Conservation (phyloP, 1,140 invertebrate species). For the Drosophila pseudoobscura region DNA sequence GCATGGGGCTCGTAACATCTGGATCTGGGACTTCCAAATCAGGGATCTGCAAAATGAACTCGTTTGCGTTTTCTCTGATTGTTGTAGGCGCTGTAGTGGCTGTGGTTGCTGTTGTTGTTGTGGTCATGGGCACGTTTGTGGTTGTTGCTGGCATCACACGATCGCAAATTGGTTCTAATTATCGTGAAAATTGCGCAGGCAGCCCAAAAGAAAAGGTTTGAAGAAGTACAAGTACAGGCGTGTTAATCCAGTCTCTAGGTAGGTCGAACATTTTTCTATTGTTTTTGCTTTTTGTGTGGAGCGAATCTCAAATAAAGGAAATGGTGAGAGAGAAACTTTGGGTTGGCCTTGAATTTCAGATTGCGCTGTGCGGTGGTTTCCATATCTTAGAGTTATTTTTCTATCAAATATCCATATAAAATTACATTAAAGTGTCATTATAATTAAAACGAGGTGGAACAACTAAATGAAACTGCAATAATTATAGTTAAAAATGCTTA, state of each 20-base stretch:
- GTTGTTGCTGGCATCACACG: slow-evolving; percentile 46
- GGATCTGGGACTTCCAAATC: slow-evolving; percentile 44
- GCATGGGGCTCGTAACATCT: slow-evolving; percentile 16
- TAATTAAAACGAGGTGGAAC: slow-evolving; percentile 3
- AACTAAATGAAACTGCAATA: slow-evolving; percentile 37
- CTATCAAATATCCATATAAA: slow-evolving; percentile 26
- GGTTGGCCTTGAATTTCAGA: slow-evolving; percentile 68
- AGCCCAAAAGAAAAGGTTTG: slow-evolving; percentile 76
- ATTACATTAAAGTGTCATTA: slow-evolving; percentile 21
- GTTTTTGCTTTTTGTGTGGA: slow-evolving; percentile 41
- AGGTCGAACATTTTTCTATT: slow-evolving; percentile 30
- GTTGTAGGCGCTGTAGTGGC: slow-evolving; percentile 20
- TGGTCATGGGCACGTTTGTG: slow-evolving; percentile 36
- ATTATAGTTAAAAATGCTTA: neutral
- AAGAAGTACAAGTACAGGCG: slow-evolving; percentile 79
- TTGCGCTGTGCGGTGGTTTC: slow-evolving; percentile 56
- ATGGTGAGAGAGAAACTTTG: slow-evolving; percentile 36
- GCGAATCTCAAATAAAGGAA: slow-evolving; percentile 61
- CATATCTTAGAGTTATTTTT: slow-evolving; percentile 30
- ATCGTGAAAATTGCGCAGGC: slow-evolving; percentile 44
- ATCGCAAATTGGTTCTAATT: slow-evolving; percentile 62
- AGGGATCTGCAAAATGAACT: slow-evolving; percentile 70
- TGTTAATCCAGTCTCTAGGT: slow-evolving; percentile 74
- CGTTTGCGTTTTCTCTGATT: slow-evolving; percentile 73
- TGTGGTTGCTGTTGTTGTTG: slow-evolving; percentile 35